Conservation (phyloP, 2,113 vertebrate genomes). For the Alexandromys fortis region DNA sequence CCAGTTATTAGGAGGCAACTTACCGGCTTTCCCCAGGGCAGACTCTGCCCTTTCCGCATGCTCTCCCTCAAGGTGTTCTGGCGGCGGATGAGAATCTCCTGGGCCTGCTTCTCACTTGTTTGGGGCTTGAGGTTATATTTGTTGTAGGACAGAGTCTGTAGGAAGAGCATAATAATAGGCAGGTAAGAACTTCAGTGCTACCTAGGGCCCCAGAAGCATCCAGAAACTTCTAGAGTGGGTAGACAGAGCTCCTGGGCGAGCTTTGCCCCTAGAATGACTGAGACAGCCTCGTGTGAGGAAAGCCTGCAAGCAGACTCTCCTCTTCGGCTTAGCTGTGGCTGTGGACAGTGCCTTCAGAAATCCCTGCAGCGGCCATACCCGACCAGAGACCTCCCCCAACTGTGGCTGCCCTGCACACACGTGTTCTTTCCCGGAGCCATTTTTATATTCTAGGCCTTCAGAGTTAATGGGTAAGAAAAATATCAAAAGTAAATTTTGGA, state of each 20-base stretch:
- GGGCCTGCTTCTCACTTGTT: slow-evolving; percentile 83
- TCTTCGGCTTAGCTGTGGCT: not conserved
- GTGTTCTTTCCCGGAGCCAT: not conserved
- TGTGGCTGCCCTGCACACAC: not conserved
- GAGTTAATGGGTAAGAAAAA: not conserved
- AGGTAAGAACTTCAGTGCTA: rapidly evolving
- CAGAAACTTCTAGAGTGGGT: not conserved
- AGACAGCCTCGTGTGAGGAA: not conserved
- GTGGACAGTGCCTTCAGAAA: rapidly evolving
- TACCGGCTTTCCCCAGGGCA: slow-evolving; percentile 86
- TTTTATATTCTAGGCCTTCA: not conserved
- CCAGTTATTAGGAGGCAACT: too few relatives aligned
- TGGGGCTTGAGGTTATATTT: slow-evolving; percentile 84
- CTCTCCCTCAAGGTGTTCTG: slow-evolving; percentile 84
- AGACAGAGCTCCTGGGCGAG: not conserved
- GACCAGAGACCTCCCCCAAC: rapidly evolving
- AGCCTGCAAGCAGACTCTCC: rapidly evolving
- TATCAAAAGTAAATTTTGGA: not conserved
- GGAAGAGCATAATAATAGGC: slow-evolving; percentile 56
- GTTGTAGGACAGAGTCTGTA: slow-evolving; percentile 86
- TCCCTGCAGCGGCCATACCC: rapidly evolving
- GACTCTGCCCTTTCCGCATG: slow-evolving; percentile 84
- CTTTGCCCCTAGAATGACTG: not conserved
- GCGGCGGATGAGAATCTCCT: slow-evolving; percentile 87
- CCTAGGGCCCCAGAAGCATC: not conserved